Conservation (phyloP, 2,888 invertebrate genomes). For the Drosophila demipolita region DNA sequence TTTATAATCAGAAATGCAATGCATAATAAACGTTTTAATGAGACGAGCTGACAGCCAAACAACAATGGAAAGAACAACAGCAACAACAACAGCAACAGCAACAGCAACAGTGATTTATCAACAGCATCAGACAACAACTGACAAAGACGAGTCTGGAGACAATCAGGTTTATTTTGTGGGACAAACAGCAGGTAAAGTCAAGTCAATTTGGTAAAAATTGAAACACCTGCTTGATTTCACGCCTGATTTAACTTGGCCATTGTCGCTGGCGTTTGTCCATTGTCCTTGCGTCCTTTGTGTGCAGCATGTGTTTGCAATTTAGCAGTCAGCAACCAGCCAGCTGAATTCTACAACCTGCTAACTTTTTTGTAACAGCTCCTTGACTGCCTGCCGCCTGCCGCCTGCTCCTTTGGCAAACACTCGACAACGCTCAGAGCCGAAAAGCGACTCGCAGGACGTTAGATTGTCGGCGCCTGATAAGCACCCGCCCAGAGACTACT, state of each 20-base stretch:
- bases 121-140: slow-evolving; percentile 33
- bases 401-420: slow-evolving; percentile 69
- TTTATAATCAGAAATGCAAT: slow-evolving; percentile 74
- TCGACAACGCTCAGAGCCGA: slow-evolving; percentile 64
- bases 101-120: slow-evolving; percentile 63
- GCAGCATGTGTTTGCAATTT: slow-evolving; percentile 81
- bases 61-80: slow-evolving; percentile 14
- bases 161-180: not conserved
- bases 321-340: slow-evolving; percentile 68
- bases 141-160: slow-evolving; percentile 26
- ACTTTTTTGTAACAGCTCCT: slow-evolving; percentile 18
- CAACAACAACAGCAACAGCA: slow-evolving; percentile 13
- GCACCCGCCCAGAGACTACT: slow-evolving; percentile 14
- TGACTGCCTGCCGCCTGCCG: slow-evolving; percentile 2
- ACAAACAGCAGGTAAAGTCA: slow-evolving; percentile 49
- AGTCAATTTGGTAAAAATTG: slow-evolving; percentile 79
- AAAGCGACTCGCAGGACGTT: slow-evolving; percentile 44
- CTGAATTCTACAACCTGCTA: slow-evolving; percentile 66
- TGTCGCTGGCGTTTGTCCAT: slow-evolving; percentile 59
- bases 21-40: slow-evolving; percentile 77
- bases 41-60: slow-evolving; percentile 63
- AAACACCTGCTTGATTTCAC: slow-evolving; percentile 82
- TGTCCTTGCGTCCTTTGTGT: slow-evolving; percentile 30
- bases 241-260: slow-evolving; percentile 81
- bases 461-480: slow-evolving; percentile 63